Conservation (phyloP, 2,888 invertebrate species). For the Sinodicranocentrus sp. region DNA sequence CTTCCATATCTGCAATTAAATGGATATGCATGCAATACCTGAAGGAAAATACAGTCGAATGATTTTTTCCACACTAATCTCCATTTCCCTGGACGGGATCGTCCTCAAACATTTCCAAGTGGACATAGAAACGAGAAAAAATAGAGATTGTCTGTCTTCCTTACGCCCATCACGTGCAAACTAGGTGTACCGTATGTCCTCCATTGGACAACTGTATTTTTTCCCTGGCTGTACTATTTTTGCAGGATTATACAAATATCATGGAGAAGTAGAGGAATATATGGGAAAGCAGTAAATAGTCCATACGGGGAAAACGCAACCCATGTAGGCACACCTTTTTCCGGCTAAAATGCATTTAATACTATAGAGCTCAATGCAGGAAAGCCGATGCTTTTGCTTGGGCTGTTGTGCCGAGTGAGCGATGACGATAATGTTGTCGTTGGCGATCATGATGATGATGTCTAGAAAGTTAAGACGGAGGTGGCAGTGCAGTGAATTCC, state of each 20-base stretch:
- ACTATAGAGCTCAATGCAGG: background rate
- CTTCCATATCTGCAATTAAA: slow-evolving; percentile 14
- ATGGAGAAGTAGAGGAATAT: too few species aligned
- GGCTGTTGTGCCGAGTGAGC: background rate
- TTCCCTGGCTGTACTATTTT: too few species aligned
- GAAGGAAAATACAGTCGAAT: background rate
- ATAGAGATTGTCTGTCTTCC: background rate
- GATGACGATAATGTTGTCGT: slow-evolving; percentile 12
- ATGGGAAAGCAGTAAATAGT: background rate
- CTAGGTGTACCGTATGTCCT: slow-evolving; percentile 15
- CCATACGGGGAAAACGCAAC: too few species aligned
- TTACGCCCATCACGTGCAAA: slow-evolving; percentile 31
- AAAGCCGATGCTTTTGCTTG: too few species aligned
- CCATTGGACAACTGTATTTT: too few species aligned
- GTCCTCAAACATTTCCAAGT: background rate
- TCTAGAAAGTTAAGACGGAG: too few species aligned
- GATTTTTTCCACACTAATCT: too few species aligned
- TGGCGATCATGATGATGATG: background rate
- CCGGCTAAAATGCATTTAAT: slow-evolving; percentile 28
- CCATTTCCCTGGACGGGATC: background rate
- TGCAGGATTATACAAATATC: too few species aligned
- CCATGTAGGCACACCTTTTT: slow-evolving; percentile 34
- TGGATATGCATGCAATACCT: background rate
- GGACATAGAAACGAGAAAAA: background rate
- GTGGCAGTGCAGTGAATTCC: too few species aligned